Conservation (phyloP, 2,888 invertebrate species). For the Drosophila percnosoma region DNA sequence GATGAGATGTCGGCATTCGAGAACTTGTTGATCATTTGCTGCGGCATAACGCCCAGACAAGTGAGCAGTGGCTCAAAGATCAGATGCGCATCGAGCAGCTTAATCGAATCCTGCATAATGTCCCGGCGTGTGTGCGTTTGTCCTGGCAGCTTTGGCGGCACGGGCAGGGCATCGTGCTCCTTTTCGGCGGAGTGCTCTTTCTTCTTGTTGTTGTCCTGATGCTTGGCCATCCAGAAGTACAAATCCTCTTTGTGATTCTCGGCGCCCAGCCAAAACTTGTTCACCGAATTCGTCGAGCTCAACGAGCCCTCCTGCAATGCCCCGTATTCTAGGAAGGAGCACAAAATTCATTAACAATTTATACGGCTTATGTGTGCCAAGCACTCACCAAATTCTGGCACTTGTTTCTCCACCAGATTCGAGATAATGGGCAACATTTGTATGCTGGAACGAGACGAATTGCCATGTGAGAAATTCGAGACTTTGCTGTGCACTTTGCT, state of each 20-base stretch:
- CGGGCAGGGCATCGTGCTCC: slow-evolving; percentile 86
- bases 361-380: no score
- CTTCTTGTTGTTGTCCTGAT: slow-evolving; percentile 87
- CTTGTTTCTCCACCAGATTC: slow-evolving; percentile 84
- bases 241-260: slow-evolving; percentile 92
- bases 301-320: slow-evolving; percentile 91
- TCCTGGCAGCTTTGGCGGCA: slow-evolving; percentile 85
- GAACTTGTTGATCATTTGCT: slow-evolving; percentile 88
- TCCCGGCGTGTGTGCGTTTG: slow-evolving; percentile 87
- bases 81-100: slow-evolving; percentile 95
- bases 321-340: slow-evolving; percentile 88
- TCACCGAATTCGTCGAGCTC: slow-evolving; percentile 85
- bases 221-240: slow-evolving; percentile 98
- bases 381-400: slow-evolving; percentile 82
- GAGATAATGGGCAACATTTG: slow-evolving; percentile 85
- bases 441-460: slow-evolving; percentile 85
- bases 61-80: slow-evolving; percentile 96
- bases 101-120: slow-evolving; percentile 92
- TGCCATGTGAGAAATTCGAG: slow-evolving; percentile 83
- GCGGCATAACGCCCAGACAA: slow-evolving; percentile 95
- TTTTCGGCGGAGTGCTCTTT: slow-evolving; percentile 84
- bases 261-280: slow-evolving; percentile 82
- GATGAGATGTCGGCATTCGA: slow-evolving; percentile 87
- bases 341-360: not conserved
- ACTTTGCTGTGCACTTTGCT: slow-evolving; percentile 78